These are phyloP conservation scores for Pantherophis vulpinus DNA, from an alignment of 2,797 vertebrate species.

Conservation along the genomic window DNA sequence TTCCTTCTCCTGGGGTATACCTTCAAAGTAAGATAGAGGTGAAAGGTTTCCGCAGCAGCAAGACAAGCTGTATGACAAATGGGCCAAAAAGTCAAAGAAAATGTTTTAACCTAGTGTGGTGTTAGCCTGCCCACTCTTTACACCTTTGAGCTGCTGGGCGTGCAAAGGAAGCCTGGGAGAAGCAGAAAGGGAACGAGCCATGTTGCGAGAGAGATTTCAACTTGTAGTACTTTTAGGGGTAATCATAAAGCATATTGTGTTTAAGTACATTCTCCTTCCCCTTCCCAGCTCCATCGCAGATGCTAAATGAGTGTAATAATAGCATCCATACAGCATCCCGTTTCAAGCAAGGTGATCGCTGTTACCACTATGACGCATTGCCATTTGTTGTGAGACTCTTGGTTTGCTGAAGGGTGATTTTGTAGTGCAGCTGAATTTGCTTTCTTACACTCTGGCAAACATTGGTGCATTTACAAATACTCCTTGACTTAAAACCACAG, in stretches of 20 bases:
- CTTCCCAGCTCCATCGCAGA: neutral
- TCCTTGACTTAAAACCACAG: neutral
- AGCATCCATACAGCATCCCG: neutral
- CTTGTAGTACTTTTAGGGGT: neutral
- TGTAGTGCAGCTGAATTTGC: neutral
- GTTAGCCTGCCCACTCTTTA: conserved; percentile 45
- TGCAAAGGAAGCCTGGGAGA: neutral
- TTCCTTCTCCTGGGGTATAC: conserved; percentile 69
- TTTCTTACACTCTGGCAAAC: neutral
- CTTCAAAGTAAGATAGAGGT: conserved; percentile 74
- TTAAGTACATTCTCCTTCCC: neutral
- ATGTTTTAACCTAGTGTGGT: conserved; percentile 66
- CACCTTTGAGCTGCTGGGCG: conserved; percentile 42
- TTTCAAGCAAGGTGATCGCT: neutral
- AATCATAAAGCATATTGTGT: neutral
- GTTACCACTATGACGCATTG: neutral
- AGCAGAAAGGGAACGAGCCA: too few species aligned
- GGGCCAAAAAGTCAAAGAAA: conserved; percentile 68
- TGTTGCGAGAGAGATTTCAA: neutral
- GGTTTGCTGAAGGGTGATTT: neutral
- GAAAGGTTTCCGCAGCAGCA: conserved; percentile 70
- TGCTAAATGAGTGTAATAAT: neutral
- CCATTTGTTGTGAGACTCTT: neutral
- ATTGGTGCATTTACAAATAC: neutral
- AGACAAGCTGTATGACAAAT: conserved; percentile 62